Conservation (phyloP, 2,797 vertebrate species). For the Sylvia borin region DNA sequence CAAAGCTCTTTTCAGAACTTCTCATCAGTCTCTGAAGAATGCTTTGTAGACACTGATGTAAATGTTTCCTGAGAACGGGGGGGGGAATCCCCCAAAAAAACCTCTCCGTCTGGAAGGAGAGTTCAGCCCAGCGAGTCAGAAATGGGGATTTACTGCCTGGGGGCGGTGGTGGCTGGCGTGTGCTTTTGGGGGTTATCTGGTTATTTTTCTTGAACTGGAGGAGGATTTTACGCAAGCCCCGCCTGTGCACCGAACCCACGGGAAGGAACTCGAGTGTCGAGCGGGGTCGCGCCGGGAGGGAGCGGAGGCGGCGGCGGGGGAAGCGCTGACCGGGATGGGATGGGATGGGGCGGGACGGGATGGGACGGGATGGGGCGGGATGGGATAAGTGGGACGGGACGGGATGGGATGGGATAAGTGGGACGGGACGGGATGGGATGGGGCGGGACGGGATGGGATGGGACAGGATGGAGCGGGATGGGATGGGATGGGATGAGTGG, state of each 20-base stretch:
- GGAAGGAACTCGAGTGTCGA: not conserved
- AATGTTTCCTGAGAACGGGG: conserved; percentile 5
- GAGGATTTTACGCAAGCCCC: not conserved
- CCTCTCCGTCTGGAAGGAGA: not conserved
- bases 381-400: not conserved
- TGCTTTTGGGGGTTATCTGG: not conserved
- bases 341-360: accelerated
- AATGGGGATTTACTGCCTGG: not conserved
- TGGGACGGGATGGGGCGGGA: not conserved
- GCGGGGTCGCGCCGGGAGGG: not conserved
- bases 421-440: accelerated
- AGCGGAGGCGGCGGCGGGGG: not conserved
- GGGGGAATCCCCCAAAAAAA: not conserved
- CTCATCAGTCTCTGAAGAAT: not conserved
- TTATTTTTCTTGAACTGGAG: not conserved
- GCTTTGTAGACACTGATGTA: not conserved
- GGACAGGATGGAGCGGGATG: not conserved
- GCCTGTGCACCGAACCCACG: not conserved
- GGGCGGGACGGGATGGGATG: not conserved
- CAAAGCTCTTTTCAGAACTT: not conserved
- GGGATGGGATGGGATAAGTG: accelerated
- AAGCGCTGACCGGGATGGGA: not conserved
- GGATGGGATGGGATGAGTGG: accelerated
- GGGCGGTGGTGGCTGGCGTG: not conserved
- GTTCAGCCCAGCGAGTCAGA: not conserved